Base-by-base conservation (phyloP, 2,888 invertebrate genomes). In the Morinoia aosen region DNA sequence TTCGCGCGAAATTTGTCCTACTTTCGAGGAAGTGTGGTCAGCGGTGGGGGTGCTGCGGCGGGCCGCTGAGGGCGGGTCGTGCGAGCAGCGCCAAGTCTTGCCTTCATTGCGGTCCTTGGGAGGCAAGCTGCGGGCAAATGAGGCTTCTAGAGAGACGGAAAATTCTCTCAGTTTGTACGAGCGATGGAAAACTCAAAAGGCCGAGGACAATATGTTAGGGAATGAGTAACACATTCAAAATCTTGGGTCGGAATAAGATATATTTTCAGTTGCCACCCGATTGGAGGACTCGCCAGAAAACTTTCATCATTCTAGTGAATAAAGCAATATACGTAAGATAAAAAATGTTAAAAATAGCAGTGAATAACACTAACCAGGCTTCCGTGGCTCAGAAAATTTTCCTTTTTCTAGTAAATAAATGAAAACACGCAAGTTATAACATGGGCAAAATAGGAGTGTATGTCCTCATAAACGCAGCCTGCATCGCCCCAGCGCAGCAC, bases 11-110 rank as follows among this genome's bases (percentile, higher is more conserved):
- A 95, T 95, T 48, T 33, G 11, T 39, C 95, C 95, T 95, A 61
- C 95, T 95, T 61, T 64, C 48, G 12, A 19, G 40, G 95, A 95
- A 95, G 95, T 95, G 58, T 64, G 58, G 58, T 40, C n/a, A n/a
- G 95, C 95, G 12, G 39, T 95, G 95, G 39, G 7, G 12, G 39
- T n/a, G 39, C 61, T 95, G 5, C 39, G 48, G 64, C n/a, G 14
- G 48, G 95, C 95, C 11, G 40, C 39, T 94, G 8, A 16, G 14
- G 33, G 14, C 25, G 33, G 94, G 57, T 56, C 57, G 8, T 91
- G 91, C 33, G 0, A 19, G 7, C 76, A 33, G 33, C 76, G 76
- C 33, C 8, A 76, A 76, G 76, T 76, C 33, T 16, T 16, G 33
- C 76, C 19, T 16, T 33, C 33, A 33, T 0, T 33, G 76, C 25